Conservation (phyloP, 2,888 invertebrate species). For the Ormyrus labotus region DNA sequence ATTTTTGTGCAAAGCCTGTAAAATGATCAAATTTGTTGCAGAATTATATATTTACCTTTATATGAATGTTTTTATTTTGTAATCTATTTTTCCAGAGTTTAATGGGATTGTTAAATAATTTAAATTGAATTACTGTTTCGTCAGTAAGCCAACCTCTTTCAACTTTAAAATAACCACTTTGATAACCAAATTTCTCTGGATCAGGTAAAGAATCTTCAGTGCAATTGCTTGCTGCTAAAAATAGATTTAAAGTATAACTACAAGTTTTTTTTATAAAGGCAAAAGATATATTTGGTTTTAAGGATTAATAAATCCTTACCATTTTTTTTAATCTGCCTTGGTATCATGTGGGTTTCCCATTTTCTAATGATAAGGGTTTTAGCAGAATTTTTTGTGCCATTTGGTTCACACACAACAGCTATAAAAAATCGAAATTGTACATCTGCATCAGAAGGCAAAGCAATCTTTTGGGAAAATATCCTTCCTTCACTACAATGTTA, state of each 20-base stretch:
- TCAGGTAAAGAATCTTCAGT: constrained; percentile 72
- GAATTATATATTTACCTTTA: constrained; percentile 78
- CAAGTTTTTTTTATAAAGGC: background rate
- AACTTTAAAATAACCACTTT: constrained; percentile 78
- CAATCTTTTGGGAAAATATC: constrained; percentile 77
- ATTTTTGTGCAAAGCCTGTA: no score
- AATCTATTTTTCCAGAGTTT: constrained; percentile 86
- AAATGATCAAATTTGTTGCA: constrained; percentile 8
- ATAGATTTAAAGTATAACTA: constrained; percentile 12
- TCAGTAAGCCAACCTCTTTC: constrained; percentile 91
- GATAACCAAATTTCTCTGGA: constrained; percentile 83
- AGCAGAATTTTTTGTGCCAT: constrained; percentile 73
- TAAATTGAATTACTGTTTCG: constrained; percentile 90
- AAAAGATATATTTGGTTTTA: constrained; percentile 5
- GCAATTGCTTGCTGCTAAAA: constrained; percentile 69
- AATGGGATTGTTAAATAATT: constrained; percentile 88
- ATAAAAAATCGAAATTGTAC: constrained; percentile 87
- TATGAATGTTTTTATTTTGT: constrained; percentile 81
- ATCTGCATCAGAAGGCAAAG: constrained; percentile 82
- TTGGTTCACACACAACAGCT: constrained; percentile 82
- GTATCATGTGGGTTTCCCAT: constrained; percentile 88
- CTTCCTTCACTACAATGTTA: constrained; percentile 65
- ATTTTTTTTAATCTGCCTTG: constrained; percentile 80
- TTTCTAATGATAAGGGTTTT: constrained; percentile 81
- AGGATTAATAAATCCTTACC: constrained; percentile 67